phyloP scores from a whole-genome alignment of 2,888 invertebrate species.

The Anthophora plumipes region DNA sequence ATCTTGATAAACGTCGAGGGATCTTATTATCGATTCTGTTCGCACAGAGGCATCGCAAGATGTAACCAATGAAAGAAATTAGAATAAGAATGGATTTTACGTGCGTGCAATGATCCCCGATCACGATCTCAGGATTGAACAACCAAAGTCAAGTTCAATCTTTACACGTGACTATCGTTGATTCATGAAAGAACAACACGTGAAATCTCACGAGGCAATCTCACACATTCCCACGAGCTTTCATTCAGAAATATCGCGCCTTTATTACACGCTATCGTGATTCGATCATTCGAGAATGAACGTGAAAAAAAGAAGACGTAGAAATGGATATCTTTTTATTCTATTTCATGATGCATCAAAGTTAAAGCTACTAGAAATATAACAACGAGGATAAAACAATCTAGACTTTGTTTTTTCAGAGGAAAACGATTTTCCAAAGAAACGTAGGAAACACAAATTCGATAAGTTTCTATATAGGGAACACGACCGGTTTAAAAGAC shows the following conservation, averaged over 20 bases:
- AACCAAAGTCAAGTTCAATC: conserved; percentile 68
- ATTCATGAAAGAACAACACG: background rate
- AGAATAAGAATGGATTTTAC: conserved; percentile 51
- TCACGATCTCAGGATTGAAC: conserved; percentile 2
- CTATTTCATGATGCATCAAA: too few species aligned
- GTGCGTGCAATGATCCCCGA: conserved; percentile 7
- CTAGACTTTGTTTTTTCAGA: background rate
- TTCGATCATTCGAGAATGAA: background rate
- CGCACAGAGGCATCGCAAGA: conserved; percentile 22
- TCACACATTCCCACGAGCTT: too few species aligned
- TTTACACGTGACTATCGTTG: conserved; percentile 30
- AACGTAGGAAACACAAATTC: background rate
- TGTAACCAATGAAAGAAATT: conserved; percentile 39
- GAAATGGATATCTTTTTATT: background rate
- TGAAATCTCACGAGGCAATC: background rate
- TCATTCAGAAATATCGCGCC: background rate
- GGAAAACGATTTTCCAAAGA: background rate
- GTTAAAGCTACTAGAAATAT: too few species aligned
- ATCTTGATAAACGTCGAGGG: background rate
- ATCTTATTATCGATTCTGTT: conserved; percentile 46
- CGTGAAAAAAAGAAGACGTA: background rate
- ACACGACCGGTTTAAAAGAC: conserved; percentile 75
- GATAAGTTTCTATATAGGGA: background rate
- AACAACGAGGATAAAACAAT: too few species aligned
- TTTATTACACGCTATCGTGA: background rate